Base-by-base conservation (phyloP, 2,113 vertebrate species). In the Atrichornis clamosus region DNA sequence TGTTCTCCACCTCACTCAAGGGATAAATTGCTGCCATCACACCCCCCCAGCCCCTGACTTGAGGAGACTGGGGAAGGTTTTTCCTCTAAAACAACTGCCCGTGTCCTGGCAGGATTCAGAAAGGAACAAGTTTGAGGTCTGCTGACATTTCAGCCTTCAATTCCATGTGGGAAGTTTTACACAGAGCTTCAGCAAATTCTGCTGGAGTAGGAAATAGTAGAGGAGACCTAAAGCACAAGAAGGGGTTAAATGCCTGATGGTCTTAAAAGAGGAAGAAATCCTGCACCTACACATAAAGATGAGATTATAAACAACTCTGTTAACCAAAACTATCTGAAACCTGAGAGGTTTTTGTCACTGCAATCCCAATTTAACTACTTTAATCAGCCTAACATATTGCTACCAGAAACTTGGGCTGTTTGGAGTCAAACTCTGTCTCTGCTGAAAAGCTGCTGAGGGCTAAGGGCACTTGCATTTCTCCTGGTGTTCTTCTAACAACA, bases 111-210 rank as follows among this genome's bases (percentile, higher is more conserved):
- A 46, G 56, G 74, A 13, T 16, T 83, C 22, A n/a, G 11, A 79
- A 86, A 65, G n/a, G 68, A 60, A 49, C 8, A 37, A 55, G 24
- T 46, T 21, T 47, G 52, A 93, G 68, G 55, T 49, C 84, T 81
- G 7, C 21, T 74, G 86, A 52, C 86, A 84, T 86, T 78, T 74
- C 65, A 93, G 23, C 76, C 76, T 87, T 81, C 55, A 56, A 15
- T 77, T 77, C 72, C 72, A 15, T 0, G 1, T 55, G 59, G 65
- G 6, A 83, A 53, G 32, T 35, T 91, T 80, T 82, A 74, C 62
- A 79, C 55, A 24, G 68, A 94, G 56, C 89, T 74, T 81, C 91
- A 95, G 87, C 84, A 96, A 35, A 90, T 81, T 59, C 82, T 90
- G 76, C 82, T 65, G 91, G 89, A 87, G 86, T 67, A 74, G 87